phyloP scores from a whole-genome alignment of 92 coral and sea anemone species.

The Scolanthus callimorphus region DNA sequence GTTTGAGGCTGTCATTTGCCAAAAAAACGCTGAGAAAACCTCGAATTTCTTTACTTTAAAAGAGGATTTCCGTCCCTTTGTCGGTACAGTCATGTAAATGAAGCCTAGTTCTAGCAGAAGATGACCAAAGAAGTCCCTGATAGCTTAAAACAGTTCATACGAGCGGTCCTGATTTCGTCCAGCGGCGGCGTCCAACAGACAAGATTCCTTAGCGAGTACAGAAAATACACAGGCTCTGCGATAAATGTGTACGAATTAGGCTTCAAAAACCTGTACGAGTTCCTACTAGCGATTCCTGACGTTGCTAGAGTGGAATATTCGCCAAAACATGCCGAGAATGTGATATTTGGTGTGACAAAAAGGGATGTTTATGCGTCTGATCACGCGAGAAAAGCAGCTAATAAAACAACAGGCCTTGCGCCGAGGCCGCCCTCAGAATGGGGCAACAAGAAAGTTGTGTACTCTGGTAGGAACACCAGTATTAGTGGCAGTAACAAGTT shows the following conservation, averaged over 20 bases:
- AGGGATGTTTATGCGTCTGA: constrained; percentile 61
- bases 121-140: constrained; percentile 74
- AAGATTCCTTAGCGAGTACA: constrained; percentile 50
- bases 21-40: too few relatives aligned
- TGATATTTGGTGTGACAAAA: constrained; percentile 66
- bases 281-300: constrained; percentile 83
- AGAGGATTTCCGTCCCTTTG: too few relatives aligned
- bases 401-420: constrained; percentile 23
- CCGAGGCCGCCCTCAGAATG: constrained; percentile 60
- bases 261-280: constrained; percentile 64
- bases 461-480: constrained; percentile 13
- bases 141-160: constrained; percentile 40
- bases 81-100: too few relatives aligned
- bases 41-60: too few relatives aligned
- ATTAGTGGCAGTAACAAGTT: neutral
- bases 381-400: constrained; percentile 78
- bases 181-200: constrained; percentile 69
- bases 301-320: constrained; percentile 82
- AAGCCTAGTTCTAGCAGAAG: too few relatives aligned
- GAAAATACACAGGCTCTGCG: constrained; percentile 18
- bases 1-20: too few relatives aligned
- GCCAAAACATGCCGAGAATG: constrained; percentile 71
- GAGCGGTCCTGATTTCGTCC: constrained; percentile 74
- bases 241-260: constrained; percentile 68
- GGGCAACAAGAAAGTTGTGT: constrained; percentile 27